Evolutionary conservation across 2,113 vertebrate species (phyloP).

Genomic region (Macrotis lagotis): DNA sequence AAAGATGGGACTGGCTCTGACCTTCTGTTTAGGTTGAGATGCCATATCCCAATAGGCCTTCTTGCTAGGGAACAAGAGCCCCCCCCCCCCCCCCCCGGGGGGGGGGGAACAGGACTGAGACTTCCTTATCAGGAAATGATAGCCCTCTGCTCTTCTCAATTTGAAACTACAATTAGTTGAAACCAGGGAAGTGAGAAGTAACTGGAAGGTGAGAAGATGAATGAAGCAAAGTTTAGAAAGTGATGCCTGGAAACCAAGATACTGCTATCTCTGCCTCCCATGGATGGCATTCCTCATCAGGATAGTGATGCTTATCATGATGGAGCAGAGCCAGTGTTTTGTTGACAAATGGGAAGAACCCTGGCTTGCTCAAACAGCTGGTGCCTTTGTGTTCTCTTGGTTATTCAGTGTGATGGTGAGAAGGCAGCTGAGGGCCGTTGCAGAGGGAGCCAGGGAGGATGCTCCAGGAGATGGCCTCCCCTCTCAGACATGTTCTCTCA

Average conservation of each 20-base stretch:
- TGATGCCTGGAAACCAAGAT: not conserved
- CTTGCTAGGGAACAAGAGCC: not conserved
- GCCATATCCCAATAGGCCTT: not conserved
- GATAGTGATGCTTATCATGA: not conserved
- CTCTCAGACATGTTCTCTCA: not conserved
- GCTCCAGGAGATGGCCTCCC: constrained; percentile 8
- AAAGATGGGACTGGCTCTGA: not conserved
- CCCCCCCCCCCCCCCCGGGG: too few species aligned
- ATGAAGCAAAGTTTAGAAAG: not conserved
- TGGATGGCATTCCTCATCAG: not conserved
- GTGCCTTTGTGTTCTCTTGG: not conserved
- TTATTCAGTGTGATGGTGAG: not conserved
- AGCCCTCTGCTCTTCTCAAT: not conserved
- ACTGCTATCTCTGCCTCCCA: not conserved
- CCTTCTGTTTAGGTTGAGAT: not conserved
- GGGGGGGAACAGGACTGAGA: not conserved
- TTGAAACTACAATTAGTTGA: not conserved
- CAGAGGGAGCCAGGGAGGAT: not conserved
- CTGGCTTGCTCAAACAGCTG: not conserved
- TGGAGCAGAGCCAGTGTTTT: not conserved
- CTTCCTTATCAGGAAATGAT: not conserved
- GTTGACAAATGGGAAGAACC: not conserved
- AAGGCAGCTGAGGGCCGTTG: not conserved
- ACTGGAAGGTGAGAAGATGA: not conserved
- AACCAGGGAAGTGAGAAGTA: not conserved